Evolutionary conservation across 92 coral and sea anemone genomes (phyloP), one percentile per base, ranked within the genome.

Genomic region (Porites rus): DNA sequence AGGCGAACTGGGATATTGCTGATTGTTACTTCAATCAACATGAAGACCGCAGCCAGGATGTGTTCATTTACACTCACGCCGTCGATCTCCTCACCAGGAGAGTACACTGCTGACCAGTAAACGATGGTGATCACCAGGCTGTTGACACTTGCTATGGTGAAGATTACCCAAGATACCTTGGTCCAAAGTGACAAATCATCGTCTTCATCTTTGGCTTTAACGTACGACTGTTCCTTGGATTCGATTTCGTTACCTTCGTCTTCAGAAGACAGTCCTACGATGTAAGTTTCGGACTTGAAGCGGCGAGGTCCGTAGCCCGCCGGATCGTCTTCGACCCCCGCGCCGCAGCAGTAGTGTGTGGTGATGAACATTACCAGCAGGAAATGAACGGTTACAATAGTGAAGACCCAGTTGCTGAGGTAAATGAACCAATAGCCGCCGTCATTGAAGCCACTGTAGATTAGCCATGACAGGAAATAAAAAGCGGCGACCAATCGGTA

Each of bases 1-100:
- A 93, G 70, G 43, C 94, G 89, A 38, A 97, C 89, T 25, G 98
- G 99, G 25, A 95, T 88, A 71, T 94, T 93, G 66, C 97, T 94
- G 12, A 93, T 24, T 6, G 86, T 82, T 9, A 92, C 75, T 88
- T 97, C 99, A 25, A 95, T 22, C 65, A 94, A 86, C 87, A 97
- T 89, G 62, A 97, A 88, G 14, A 91, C 91, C 19, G 94, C 72
- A 74, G 92, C 90, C 50, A 97, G 74, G 51, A 91, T 96, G 69
- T 93, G 90, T 8, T 91, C 63, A 38, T 93, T 94, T 53, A 92
- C 86, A 22, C 82, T 88, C 58, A 88, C 62, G 10, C 96, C 94
- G 64, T 90, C 72, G 73, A 90, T 67, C 21, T 61, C 86, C 54
- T 76, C 80, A 59, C 75, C 88, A 13, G 86, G 60, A 28, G 31